A percentile compares a stretch with the other conserved stretches of the same genome.
These are phyloP conservation scores for Argyrosomus regius DNA, from an alignment of 2,797 vertebrate species.

Conservation along the genomic window DNA sequence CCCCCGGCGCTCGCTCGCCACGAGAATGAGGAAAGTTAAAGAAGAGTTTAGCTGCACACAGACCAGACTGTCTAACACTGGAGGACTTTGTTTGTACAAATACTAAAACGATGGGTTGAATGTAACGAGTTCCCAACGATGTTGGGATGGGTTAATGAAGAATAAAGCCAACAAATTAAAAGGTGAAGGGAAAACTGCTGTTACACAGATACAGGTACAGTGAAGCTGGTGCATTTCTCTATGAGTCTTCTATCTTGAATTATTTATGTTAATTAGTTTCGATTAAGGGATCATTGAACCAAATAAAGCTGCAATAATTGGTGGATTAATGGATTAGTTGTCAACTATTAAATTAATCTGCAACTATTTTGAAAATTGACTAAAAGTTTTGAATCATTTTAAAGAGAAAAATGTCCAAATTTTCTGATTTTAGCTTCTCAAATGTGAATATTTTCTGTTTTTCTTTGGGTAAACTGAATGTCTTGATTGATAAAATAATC, in stretches of 20 bases:
- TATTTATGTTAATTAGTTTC: background rate
- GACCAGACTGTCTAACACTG: slow-evolving; percentile 24
- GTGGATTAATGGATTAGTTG: no score
- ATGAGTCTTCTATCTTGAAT: background rate
- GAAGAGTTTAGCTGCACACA: background rate
- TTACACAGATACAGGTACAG: background rate
- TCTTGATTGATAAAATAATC: no score
- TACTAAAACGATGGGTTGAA: background rate
- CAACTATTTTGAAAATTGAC: no score
- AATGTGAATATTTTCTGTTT: no score
- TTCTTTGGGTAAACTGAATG: no score
- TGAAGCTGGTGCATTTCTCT: background rate
- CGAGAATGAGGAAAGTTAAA: slow-evolving; percentile 80
- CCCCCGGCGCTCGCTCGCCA: slow-evolving; percentile 90
- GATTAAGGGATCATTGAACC: no score
- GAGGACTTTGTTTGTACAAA: slow-evolving; percentile 15
- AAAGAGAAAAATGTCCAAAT: no score
- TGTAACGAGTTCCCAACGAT: background rate
- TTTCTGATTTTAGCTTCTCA: no score
- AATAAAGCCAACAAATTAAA: background rate
- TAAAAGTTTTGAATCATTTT: no score
- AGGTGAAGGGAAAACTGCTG: background rate
- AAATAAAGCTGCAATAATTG: no score
- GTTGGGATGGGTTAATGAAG: background rate
- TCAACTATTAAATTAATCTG: no score